These are phyloP conservation scores for Mythimna albipuncta DNA, from an alignment of 2,888 invertebrate species.

Conservation along the genomic window DNA sequence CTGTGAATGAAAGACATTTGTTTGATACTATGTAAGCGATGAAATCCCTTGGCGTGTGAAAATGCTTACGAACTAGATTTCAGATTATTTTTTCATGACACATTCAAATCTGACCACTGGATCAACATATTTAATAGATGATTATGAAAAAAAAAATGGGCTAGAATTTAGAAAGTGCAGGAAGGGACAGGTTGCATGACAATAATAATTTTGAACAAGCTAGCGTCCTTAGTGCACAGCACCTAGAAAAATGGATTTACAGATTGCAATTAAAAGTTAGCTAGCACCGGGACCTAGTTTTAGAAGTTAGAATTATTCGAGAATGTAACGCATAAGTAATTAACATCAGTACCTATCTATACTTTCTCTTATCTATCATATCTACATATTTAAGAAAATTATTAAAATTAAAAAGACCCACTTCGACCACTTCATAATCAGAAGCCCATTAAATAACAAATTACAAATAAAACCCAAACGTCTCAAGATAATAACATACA, in stretches of 20 bases:
- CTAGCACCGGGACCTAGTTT: neutral
- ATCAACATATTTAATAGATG: neutral
- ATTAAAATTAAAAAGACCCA: conserved; percentile 25
- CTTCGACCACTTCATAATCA: conserved; percentile 77
- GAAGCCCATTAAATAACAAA: conserved; percentile 87
- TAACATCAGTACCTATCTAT: neutral
- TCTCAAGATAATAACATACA: conserved; percentile 84
- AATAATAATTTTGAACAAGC: neutral
- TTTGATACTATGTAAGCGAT: conserved; percentile 54
- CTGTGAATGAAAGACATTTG: conserved; percentile 65
- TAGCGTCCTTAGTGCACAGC: neutral
- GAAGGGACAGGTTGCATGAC: neutral
- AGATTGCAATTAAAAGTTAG: neutral
- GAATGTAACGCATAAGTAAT: neutral
- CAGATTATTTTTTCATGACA: too few species aligned
- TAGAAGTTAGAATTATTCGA: neutral
- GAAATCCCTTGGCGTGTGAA: conserved; percentile 25
- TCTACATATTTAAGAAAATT: neutral
- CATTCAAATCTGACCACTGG: neutral
- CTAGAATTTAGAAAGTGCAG: neutral
- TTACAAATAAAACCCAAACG: conserved; percentile 85
- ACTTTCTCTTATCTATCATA: conserved; percentile 11
- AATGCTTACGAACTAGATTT: neutral
- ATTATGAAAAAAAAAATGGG: neutral
- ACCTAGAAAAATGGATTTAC: neutral